Base-by-base conservation (phyloP, 2,797 vertebrate genomes). In the Stomatorhinus walkeri region DNA sequence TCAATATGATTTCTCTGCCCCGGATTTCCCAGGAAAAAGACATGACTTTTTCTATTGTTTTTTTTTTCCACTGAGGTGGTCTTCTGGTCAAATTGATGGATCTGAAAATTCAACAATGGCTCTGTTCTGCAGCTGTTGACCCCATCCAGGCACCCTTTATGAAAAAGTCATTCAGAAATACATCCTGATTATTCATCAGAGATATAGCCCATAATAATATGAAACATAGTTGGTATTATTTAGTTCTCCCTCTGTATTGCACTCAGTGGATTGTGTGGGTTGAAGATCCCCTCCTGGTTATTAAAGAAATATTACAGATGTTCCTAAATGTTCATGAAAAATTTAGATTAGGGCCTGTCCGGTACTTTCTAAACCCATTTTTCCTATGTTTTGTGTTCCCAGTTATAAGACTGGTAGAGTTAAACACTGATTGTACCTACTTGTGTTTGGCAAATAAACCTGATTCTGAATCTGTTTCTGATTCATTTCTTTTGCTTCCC, bases 151-250 rank as follows among this genome's bases (percentile, higher is more conserved):
- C 52, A 36, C 16, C 61, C 61, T 86, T 86, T 68, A 88, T 72
- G 49, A 83, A 88, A 81, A 54, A 54, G 64, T 76, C 76, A 56
- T 83, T 88, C 88, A 32, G 40, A 89, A 88, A 89, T 72, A 12
- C 84, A 46, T 52, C 51, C 54, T 87, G 89, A 89, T 89, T 68
- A 61, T 88, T 46, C 89, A 49, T 64, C 7, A 24, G 89, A 89
- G 89, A 87, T 84, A 88, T 88, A 61, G 43, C 87, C 43, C 76
- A 83, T 89, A 64, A 89, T 89, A 84, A 83, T 79, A 87, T 51
- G 83, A 89, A 87, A 87, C 87, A 87, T 89, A 89, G 86, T 52
- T 68, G 72, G 24, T 89, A 87, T 87, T 87, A 89, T 88, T 64
- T 89, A 59, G 46, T 12, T 40, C 43, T 76, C 61, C 88, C 81